Evolutionary conservation across 35 echinoderm and acorn worm species (phyloP), one percentile per base, ranked within the genome.

Genomic region (Lytechinus variegatus): DNA sequence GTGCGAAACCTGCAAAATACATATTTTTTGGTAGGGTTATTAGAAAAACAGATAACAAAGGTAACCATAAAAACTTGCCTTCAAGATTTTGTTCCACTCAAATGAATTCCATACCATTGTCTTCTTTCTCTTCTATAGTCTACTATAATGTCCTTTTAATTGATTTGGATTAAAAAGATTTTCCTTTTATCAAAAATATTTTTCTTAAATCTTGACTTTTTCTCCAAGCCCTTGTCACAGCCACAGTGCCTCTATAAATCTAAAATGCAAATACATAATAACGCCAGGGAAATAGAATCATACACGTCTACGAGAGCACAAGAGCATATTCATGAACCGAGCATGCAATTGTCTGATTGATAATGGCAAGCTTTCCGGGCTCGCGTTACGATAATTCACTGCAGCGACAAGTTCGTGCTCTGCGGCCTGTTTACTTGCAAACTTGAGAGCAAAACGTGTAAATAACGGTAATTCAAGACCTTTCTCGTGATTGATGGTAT

Each of bases 201-300:
- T 44, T 44, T 44, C 33, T 44, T 44, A 44, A 44, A 44, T 44
- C 33, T 44, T 44, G 33, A 44, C 33, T 44, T 7, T 79, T 79
- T 24, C n/a, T 7, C n/a, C 66, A 79, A 24, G 12, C 66, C 66
- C 66, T 24, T 79, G 19, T 79, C 21, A 79, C n/a, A 79, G n/a
- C 66, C 66, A 24, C 19, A 79, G 66, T 79, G 66, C 66, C 66
- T 24, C 66, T 24, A 79, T 79, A 79, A 79, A 79, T 19, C 66
- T 79, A 79, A 79, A 79, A 79, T 79, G 66, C 66, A 79, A 79
- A 79, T 79, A 79, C n/a, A 79, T 79, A 79, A 79, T 79, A 79
- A 79, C 66, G 14, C 66, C 66, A 79, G 66, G 66, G 66, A 79
- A 79, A 79, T 79, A 79, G 66, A 79, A 27, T 79, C 21, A 79